Conservation (phyloP, 1,140 invertebrate genomes). For the Andrena cerasifolii region DNA sequence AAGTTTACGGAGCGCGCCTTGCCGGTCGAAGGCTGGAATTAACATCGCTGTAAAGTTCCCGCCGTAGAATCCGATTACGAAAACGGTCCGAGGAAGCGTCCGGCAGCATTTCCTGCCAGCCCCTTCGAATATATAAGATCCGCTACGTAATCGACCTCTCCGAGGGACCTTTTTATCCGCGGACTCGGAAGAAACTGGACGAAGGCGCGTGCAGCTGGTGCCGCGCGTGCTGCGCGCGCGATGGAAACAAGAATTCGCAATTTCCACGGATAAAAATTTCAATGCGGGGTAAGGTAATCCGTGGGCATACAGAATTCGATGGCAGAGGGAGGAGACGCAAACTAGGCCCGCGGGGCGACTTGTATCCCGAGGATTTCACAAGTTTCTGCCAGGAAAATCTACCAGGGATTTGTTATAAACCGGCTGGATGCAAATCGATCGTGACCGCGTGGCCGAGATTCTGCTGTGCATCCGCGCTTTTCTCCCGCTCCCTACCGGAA, state of each 20-base stretch:
- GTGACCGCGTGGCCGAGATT: neutral
- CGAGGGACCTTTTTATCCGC: neutral
- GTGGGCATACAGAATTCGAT: neutral
- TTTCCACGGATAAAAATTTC: constrained; percentile 41
- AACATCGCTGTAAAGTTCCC: constrained; percentile 52
- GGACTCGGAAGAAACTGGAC: neutral
- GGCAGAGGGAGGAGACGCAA: constrained; percentile 15
- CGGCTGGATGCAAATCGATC: constrained; percentile 32
- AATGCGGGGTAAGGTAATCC: constrained; percentile 26
- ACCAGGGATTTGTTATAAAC: constrained; percentile 55
- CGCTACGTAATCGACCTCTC: neutral
- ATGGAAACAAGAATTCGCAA: constrained; percentile 32
- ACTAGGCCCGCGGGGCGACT: neutral
- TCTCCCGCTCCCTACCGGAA: neutral
- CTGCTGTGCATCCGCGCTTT: neutral
- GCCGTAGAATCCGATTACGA: constrained; percentile 59
- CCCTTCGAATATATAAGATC: constrained; percentile 1
- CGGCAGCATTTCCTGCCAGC: constrained; percentile 35
- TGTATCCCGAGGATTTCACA: constrained; percentile 41
- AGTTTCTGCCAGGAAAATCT: constrained; percentile 50
- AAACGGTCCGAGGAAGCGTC: constrained; percentile 21
- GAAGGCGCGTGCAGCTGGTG: constrained; percentile 4
- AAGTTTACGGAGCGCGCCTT: too few species aligned
- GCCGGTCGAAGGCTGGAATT: constrained; percentile 44
- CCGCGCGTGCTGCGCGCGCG: neutral